Percentiles rank a stretch among this genome's conserved stretches.
Evolutionary conservation across 2,888 invertebrate genomes (phyloP).

Genomic region (Nephrotoma appendiculata): DNA sequence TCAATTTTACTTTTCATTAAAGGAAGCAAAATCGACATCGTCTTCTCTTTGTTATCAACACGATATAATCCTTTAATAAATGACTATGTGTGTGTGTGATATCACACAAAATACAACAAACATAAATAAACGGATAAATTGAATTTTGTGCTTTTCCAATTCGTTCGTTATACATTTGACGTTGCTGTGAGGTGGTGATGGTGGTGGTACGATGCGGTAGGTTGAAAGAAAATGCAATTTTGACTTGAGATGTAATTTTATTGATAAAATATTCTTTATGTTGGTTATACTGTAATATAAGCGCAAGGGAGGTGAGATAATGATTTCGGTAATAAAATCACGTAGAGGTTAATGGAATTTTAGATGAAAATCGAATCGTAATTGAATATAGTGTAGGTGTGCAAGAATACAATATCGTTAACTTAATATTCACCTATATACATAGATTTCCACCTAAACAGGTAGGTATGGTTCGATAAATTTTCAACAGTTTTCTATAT

Average conservation of each 20-base stretch:
- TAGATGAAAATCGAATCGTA: neutral
- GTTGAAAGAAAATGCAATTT: neutral
- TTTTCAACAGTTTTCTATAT: neutral
- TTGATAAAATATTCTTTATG: neutral
- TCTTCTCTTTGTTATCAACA: neutral
- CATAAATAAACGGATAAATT: neutral
- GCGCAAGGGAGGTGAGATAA: neutral
- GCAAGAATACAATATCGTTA: neutral
- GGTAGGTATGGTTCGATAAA: neutral
- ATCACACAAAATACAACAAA: neutral
- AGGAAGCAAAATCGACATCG: neutral
- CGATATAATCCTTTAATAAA: neutral
- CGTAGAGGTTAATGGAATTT: neutral
- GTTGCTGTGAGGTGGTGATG: neutral
- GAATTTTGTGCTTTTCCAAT: neutral
- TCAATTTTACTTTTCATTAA: neutral
- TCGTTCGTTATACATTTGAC: neutral
- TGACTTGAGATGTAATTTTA: neutral
- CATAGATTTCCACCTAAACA: neutral
- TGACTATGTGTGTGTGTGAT: neutral
- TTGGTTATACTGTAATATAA: neutral
- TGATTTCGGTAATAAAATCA: neutral
- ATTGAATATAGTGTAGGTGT: neutral
- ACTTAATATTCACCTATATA: neutral
- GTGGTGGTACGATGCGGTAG: neutral